Evolutionary conservation across 2,113 vertebrate genomes (phyloP).

Genomic region (Loxodonta africana): DNA sequence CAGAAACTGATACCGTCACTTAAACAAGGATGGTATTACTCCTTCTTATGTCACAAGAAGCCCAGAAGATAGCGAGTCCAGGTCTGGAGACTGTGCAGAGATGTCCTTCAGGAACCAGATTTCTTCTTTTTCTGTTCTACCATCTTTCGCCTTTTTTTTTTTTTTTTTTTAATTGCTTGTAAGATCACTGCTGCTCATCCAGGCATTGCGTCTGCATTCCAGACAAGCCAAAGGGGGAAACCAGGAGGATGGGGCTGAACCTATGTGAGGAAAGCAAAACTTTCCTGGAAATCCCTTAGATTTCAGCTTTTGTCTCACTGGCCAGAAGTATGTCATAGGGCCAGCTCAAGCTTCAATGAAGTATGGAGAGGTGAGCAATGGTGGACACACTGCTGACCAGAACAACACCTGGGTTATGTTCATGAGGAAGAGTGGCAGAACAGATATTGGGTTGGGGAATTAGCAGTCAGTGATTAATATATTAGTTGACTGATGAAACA

Average conservation of each 20-base stretch:
- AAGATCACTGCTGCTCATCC: not conserved
- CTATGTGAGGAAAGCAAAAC: not conserved
- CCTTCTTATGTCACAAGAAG: not conserved
- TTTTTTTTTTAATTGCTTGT: not conserved
- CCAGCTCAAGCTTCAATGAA: not conserved
- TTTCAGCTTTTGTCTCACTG: not conserved
- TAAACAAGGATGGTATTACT: not conserved
- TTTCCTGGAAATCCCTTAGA: not conserved
- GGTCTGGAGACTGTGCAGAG: not conserved
- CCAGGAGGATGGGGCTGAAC: not conserved
- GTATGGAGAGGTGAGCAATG: not conserved
- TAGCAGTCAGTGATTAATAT: not conserved
- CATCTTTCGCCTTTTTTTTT: not conserved
- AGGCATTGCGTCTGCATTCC: not conserved
- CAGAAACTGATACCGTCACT: not conserved
- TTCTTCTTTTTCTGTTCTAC: not conserved
- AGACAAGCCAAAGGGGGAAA: not conserved
- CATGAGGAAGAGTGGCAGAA: not conserved
- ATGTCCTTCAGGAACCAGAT: not conserved
- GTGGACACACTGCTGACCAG: not conserved
- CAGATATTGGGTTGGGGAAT: not conserved
- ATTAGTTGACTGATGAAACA: not conserved
- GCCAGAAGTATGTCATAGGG: not conserved
- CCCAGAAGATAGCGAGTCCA: not conserved
- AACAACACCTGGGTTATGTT: not conserved